Evolutionary conservation across 2,888 invertebrate genomes (phyloP).

Genomic region (Tetragnatha montana): DNA sequence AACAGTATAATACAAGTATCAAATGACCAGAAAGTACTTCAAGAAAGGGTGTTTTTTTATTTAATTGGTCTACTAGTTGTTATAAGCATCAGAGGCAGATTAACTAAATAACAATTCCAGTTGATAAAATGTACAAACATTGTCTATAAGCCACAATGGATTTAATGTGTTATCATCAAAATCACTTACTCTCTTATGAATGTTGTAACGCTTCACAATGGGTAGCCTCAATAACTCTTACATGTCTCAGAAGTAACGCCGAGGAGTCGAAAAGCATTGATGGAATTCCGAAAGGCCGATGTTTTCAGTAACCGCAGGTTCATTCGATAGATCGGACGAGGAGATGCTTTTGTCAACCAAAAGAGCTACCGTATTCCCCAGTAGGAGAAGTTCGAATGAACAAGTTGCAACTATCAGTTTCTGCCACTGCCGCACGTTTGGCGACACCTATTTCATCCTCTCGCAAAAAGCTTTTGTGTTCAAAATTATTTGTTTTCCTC

Average conservation of each 20-base stretch:
- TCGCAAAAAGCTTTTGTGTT: background rate
- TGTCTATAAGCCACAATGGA: no score
- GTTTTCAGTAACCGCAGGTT: background rate
- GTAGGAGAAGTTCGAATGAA: constrained; percentile 11
- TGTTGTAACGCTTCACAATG: no score
- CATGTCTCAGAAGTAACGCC: background rate
- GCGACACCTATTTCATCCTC: constrained; percentile 36
- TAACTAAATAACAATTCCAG: no score
- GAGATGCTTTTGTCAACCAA: background rate
- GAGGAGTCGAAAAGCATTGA: background rate
- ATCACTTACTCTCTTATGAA: no score
- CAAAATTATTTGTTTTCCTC: background rate
- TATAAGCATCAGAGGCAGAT: no score
- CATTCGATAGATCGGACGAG: background rate
- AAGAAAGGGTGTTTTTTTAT: no score
- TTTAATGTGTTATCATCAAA: no score
- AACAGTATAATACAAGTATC: no score
- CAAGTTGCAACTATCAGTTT: constrained; percentile 21
- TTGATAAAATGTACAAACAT: no score
- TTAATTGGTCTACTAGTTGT: no score
- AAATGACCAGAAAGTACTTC: no score
- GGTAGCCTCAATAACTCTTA: background rate
- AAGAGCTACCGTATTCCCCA: constrained; percentile 22
- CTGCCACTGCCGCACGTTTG: constrained; percentile 41
- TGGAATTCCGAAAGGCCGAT: background rate